Evolutionary conservation across 2,888 invertebrate genomes (phyloP).

Genomic region (Nezara viridula): DNA sequence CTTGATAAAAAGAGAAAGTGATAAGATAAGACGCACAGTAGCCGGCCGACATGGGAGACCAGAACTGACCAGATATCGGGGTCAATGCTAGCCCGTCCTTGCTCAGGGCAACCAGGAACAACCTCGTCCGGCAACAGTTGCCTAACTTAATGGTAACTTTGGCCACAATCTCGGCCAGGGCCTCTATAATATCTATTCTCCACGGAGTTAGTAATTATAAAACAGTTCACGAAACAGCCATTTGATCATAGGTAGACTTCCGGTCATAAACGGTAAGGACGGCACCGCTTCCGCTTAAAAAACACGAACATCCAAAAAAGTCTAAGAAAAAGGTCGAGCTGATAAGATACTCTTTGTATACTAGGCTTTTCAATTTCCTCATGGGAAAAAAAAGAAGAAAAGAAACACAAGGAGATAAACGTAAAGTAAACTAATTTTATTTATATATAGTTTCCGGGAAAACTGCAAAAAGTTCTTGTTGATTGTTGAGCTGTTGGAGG

Average conservation of each 20-base stretch:
- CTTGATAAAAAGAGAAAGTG: not conserved
- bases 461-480: not conserved
- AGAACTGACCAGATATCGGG: conserved; percentile 8
- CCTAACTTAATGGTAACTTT: not conserved
- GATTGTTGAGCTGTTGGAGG: not conserved
- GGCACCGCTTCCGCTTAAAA: not conserved
- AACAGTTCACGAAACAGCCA: not conserved
- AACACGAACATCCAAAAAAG: not conserved
- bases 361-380: not conserved
- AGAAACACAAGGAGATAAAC: not conserved
- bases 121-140: conserved; percentile 14
- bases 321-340: not conserved
- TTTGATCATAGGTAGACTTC: not conserved
- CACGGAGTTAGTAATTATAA: not conserved
- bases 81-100: conserved; percentile 39
- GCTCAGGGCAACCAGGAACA: not conserved
- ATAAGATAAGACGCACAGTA: not conserved
- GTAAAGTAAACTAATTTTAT: not conserved
- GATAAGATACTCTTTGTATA: not conserved
- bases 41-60: too few species aligned
- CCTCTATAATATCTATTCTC: not conserved
- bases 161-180: not conserved
- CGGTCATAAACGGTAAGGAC: conserved; percentile 13
- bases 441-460: not conserved
- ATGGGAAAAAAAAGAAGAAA: not conserved